Percentiles rank a stretch among this genome's conserved stretches.
Evolutionary conservation across 2,888 invertebrate species (phyloP).

Genomic region (Peribatodes rhomboidaria): DNA sequence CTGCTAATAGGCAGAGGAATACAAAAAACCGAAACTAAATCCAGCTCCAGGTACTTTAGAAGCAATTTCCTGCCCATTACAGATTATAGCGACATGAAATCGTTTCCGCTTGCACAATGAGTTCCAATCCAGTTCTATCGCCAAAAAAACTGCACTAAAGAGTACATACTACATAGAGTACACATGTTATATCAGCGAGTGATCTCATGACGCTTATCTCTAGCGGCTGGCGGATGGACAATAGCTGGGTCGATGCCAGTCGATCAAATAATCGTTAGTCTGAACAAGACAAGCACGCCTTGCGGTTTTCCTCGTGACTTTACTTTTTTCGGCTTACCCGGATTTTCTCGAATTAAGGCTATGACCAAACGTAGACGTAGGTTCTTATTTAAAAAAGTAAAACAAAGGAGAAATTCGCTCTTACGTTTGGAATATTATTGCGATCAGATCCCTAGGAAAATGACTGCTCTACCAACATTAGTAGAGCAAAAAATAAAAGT

Average conservation of each 20-base stretch:
- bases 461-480: too few relatives aligned
- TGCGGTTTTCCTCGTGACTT: not conserved
- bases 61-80: conserved; percentile 16
- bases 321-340: too few relatives aligned
- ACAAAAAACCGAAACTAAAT: not conserved
- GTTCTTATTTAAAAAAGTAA: too few relatives aligned
- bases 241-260: conserved; percentile 51
- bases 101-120: conserved; percentile 21
- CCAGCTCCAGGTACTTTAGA: not conserved
- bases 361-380: too few relatives aligned
- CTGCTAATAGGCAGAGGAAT: not conserved
- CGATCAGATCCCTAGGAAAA: too few relatives aligned
- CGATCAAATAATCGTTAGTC: conserved; percentile 52
- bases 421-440: too few relatives aligned
- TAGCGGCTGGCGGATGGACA: conserved; percentile 58
- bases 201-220: conserved; percentile 63
- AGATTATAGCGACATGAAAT: conserved; percentile 11
- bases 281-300: not conserved
- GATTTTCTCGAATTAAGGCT: too few relatives aligned
- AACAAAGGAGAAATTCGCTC: too few relatives aligned
- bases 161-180: not conserved
- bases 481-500: too few relatives aligned
- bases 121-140: conserved; percentile 8
- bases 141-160: conserved; percentile 22
- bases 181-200: conserved; percentile 49